Base-by-base conservation (phyloP, 30 jellyfish, hydroid and myxozoan genomes). In the Aurelia aurita region DNA sequence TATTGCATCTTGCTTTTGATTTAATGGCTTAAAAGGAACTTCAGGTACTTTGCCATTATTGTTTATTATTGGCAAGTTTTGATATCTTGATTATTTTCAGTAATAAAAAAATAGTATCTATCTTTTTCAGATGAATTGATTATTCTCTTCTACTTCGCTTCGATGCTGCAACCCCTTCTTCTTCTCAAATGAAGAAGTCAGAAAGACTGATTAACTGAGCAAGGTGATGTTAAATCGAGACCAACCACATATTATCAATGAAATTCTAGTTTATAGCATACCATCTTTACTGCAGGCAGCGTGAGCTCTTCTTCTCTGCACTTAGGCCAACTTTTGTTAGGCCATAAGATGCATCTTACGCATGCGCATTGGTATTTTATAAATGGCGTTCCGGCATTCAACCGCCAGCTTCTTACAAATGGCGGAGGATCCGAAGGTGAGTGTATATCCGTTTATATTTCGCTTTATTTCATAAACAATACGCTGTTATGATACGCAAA, bases 361-460 rank as follows among this genome's bases (percentile, higher is more conserved):
- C 93, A 83, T 83, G 93, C 93, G 93, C 64, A 61, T 46, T 16
- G 10, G 21, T 11, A 45, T 4, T 43, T 76, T 74, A 74, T 74
- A 74, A 74, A 76, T 51, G 79, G 74, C 85, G 77, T 70, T 39
- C 93, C 31, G 59, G 43, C 84, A 49, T 70, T 66, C 78, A 59
- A 22, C 62, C 74, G 80, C 64, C 93, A 74, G 83, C 83, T 74
- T 61, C 76, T 47, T 44, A 69, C 93, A 83, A 83, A 77, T 83
- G 93, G 93, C 93, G 93, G 93, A 83, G 44, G 58, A 83, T 58
- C 81, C 87, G 80, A 70, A 83, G 87, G 93, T 83, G 80, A 70
- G 87, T 25, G 80, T 69, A n/a, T 13, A 5, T 53, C 67, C 75
- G 32, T 58, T 10, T 25, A 19, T 28, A 58, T 31, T 76, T 29